phyloP scores from a whole-genome alignment of 2,888 invertebrate species.

The Nephrotoma guestfalica region DNA sequence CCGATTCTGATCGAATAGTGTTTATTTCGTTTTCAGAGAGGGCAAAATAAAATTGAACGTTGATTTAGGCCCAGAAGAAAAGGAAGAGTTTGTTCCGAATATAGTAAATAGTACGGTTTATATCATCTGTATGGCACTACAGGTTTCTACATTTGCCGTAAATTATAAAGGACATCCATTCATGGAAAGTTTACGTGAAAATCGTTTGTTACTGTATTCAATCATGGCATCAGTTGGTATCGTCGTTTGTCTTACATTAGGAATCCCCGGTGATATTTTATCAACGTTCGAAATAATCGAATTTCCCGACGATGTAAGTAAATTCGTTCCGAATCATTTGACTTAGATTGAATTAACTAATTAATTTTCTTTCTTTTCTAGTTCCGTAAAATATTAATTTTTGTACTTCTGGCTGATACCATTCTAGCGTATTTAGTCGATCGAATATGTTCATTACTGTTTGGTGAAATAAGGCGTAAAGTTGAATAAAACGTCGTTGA shows the following conservation, averaged over 20 bases:
- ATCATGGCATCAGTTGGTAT: slow-evolving; percentile 67
- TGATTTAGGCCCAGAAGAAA: slow-evolving; percentile 46
- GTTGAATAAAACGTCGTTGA: slow-evolving; percentile 11
- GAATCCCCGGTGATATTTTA: slow-evolving; percentile 70
- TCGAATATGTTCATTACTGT: slow-evolving; percentile 67
- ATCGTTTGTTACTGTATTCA: slow-evolving; percentile 85
- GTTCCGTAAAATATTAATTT: slow-evolving; percentile 78
- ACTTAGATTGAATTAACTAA: not conserved
- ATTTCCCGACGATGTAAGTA: slow-evolving; percentile 76
- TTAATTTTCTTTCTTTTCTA: slow-evolving; percentile 37
- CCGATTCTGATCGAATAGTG: not conserved
- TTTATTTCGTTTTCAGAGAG: slow-evolving; percentile 32
- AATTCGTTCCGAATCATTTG: not conserved
- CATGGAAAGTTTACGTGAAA: slow-evolving; percentile 91
- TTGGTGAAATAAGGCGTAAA: slow-evolving; percentile 59
- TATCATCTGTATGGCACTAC: slow-evolving; percentile 92
- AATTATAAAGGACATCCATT: slow-evolving; percentile 98
- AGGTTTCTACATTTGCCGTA: slow-evolving; percentile 96
- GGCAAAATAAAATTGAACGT: slow-evolving; percentile 43
- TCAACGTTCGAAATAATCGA: slow-evolving; percentile 89
- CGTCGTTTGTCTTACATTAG: slow-evolving; percentile 73
- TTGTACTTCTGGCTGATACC: slow-evolving; percentile 74
- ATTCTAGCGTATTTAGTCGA: slow-evolving; percentile 74
- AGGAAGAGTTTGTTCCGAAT: slow-evolving; percentile 83
- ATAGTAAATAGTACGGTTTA: slow-evolving; percentile 96